Base-by-base conservation (phyloP, 2,113 vertebrate species). In the Argyrosomus japonicus region DNA sequence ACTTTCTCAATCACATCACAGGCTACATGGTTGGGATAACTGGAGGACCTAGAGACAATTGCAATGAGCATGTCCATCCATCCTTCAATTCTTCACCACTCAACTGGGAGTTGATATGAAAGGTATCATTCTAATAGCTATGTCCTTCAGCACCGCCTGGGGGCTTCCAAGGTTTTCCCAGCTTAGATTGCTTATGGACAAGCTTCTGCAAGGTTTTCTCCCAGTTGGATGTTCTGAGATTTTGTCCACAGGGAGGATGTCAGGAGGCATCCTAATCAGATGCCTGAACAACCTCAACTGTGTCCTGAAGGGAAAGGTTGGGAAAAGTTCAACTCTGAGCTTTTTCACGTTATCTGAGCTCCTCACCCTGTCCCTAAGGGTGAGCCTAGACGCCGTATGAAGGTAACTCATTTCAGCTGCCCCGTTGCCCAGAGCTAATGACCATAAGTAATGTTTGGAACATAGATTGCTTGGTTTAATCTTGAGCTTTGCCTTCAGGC, bases 301-400 rank as follows among this genome's bases (percentile, higher is more conserved):
- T 56, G 13, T 27, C 53, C n/a, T 60, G 69, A 40, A 40, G 47
- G 7, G 51, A 62, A 81, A 67, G 9, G 27, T 50, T 11, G 4
- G 2, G 11, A 5, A 40, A 40, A 21, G 27, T 53, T 25, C 6
- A 72, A 48, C 47, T 57, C 53, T 53, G 32, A 77, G 61, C 51
- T 65, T 27, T 75, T 70, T 77, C 15, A n/a, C 77, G 65, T 85
- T 85, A 89, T 86, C 85, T 77, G 32, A 77, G 79, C 58, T 68
- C 43, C 29, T 60, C 81, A 88, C 50, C 6, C 56, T 56, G 23
- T 70, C 77, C 76, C 79, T 50, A 15, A 23, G 72, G 84, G 25
- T 78, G 67, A 80, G 47, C 29, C 51, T 47, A 67, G 25, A 80
- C 73, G 57, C 47, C 56, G 51, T 65, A 62, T 75, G 60, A 83